These are phyloP conservation scores for Trachelus tabidus DNA, from an alignment of 2,888 invertebrate species.

Conservation along the genomic window DNA sequence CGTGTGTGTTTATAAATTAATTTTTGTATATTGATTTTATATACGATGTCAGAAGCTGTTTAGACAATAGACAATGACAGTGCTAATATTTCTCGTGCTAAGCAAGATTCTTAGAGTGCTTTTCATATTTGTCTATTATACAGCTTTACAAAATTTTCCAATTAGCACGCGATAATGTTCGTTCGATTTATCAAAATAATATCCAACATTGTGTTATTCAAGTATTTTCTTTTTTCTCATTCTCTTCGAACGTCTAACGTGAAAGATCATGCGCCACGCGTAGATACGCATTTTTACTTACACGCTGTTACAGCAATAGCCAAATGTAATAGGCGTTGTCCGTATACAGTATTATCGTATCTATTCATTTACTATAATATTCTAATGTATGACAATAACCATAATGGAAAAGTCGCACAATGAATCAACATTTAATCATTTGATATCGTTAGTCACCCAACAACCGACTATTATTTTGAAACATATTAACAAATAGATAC, in stretches of 20 bases:
- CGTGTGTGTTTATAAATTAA: neutral
- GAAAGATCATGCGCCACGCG: neutral
- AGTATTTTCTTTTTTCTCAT: neutral
- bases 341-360: neutral
- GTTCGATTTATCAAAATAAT: neutral
- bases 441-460: slow-evolving; percentile 4
- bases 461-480: slow-evolving; percentile 19
- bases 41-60: neutral
- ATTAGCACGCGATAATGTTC: neutral
- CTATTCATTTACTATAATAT: neutral
- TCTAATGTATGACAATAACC: neutral
- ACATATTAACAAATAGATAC: slow-evolving; percentile 39
- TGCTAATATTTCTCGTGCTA: neutral
- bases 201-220: neutral
- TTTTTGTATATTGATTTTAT: neutral
- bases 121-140: neutral
- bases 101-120: neutral
- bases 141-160: neutral
- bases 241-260: neutral
- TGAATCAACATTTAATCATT: slow-evolving; percentile 1
- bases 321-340: neutral
- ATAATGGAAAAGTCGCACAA: neutral
- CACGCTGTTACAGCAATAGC: neutral
- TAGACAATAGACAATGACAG: neutral
- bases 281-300: neutral